Evolutionary conservation across 92 coral and sea anemone species (phyloP).

Genomic region (Blastomussa wellsi): DNA sequence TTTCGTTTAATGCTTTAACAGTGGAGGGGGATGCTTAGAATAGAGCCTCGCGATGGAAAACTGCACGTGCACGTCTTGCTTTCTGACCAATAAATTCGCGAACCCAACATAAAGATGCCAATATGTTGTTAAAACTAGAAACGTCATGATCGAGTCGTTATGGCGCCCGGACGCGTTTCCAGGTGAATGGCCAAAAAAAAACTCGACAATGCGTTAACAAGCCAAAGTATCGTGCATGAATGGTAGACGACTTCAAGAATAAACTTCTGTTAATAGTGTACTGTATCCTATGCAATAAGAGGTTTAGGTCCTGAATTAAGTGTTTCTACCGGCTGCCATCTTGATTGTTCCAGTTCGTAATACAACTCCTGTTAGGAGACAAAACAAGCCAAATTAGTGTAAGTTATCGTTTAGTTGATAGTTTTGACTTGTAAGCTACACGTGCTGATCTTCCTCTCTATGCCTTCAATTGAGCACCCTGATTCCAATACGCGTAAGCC

Average conservation of each 20-base stretch:
- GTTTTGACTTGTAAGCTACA: too few relatives aligned
- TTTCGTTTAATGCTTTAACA: too few relatives aligned
- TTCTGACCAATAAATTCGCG: background rate
- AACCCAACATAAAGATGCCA: background rate
- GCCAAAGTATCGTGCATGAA: background rate
- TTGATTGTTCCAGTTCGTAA: constrained; percentile 84
- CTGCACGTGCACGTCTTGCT: background rate
- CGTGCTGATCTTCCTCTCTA: too few relatives aligned
- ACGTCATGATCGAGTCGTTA: background rate
- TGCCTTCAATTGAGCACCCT: too few relatives aligned
- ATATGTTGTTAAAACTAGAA: background rate
- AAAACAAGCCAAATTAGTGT: background rate
- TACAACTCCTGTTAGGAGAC: constrained; percentile 64
- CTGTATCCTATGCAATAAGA: constrained; percentile 51
- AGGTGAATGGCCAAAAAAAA: background rate
- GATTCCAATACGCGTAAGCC: too few relatives aligned
- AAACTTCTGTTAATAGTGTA: background rate
- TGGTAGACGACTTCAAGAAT: background rate
- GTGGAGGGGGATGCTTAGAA: background rate
- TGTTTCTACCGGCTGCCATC: constrained; percentile 92
- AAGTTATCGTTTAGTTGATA: background rate
- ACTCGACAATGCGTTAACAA: background rate
- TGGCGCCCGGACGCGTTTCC: background rate
- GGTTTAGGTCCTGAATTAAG: constrained; percentile 73
- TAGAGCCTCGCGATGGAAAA: background rate